Evolutionary conservation across 2,888 invertebrate genomes (phyloP).

Genomic region (Dryococelus australis): DNA sequence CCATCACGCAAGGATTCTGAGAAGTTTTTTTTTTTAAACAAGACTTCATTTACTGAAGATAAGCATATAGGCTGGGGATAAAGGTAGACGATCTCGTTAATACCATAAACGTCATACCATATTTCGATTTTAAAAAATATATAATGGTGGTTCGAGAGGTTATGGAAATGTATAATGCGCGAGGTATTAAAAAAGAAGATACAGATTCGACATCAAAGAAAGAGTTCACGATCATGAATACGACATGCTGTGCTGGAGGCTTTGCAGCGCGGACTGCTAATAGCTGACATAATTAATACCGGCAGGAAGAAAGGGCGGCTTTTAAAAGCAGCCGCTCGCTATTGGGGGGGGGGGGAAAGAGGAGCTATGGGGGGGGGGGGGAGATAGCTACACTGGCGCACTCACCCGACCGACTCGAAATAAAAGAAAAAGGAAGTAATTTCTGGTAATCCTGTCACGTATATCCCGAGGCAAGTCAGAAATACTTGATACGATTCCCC

Average conservation of each 20-base stretch:
- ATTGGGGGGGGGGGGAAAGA: too few species aligned
- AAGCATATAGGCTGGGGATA: too few species aligned
- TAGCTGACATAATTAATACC: conserved; percentile 6
- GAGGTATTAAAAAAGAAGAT: too few species aligned
- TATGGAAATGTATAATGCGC: neutral
- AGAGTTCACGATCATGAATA: neutral
- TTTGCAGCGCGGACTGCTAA: neutral
- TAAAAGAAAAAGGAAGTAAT: neutral
- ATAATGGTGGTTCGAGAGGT: neutral
- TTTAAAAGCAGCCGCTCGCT: neutral
- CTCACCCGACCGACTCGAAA: too few species aligned
- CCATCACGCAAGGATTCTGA: too few species aligned
- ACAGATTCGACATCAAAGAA: neutral
- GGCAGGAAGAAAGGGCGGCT: neutral
- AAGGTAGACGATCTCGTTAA: too few species aligned
- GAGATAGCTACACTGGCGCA: neutral
- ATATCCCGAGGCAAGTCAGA: neutral
- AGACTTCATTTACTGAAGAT: too few species aligned
- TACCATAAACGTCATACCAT: too few species aligned
- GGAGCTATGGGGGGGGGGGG: too few species aligned
- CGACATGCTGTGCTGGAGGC: neutral
- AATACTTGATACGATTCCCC: neutral
- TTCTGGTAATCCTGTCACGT: neutral
- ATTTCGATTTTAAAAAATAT: too few species aligned
- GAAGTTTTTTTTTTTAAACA: too few species aligned